Percentiles rank a stretch among this genome's conserved stretches.
phyloP scores from a whole-genome alignment of 2,797 vertebrate species.

The Platyrinchus mystaceus region DNA sequence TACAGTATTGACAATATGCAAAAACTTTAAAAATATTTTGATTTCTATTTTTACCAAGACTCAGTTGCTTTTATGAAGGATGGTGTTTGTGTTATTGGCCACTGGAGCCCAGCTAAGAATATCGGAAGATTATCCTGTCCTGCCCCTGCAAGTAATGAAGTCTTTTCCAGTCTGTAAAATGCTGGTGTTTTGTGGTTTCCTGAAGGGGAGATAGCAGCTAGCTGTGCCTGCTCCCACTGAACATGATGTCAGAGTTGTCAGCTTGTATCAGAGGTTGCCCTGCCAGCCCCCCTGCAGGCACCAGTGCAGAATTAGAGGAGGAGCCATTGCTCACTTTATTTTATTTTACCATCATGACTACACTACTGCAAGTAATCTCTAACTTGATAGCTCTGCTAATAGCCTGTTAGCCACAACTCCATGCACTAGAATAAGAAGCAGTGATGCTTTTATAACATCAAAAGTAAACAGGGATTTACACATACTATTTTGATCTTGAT shows the following conservation, averaged over 20 bases:
- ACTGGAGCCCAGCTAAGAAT: neutral
- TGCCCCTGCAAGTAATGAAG: constrained; percentile 7
- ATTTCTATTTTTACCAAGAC: constrained; percentile 18
- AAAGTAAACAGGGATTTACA: constrained; percentile 28
- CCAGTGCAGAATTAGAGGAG: neutral
- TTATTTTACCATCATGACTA: neutral
- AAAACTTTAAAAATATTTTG: constrained; percentile 1
- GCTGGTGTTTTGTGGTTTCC: neutral
- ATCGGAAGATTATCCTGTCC: neutral
- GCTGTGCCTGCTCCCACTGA: neutral
- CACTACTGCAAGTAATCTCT: neutral
- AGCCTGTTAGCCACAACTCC: neutral
- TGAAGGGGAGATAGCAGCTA: neutral
- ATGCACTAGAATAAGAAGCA: neutral
- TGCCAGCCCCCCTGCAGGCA: neutral
- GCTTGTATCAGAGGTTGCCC: neutral
- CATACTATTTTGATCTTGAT: neutral
- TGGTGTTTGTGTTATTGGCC: neutral
- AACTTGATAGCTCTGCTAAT: neutral
- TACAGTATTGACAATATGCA: neutral
- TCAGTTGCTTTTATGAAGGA: neutral
- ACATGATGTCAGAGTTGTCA: neutral
- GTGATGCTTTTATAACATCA: neutral
- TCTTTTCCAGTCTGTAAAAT: constrained; percentile 10
- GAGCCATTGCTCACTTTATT: neutral